Conservation (phyloP, 2,113 vertebrate genomes). For the Sorex fumeus region DNA sequence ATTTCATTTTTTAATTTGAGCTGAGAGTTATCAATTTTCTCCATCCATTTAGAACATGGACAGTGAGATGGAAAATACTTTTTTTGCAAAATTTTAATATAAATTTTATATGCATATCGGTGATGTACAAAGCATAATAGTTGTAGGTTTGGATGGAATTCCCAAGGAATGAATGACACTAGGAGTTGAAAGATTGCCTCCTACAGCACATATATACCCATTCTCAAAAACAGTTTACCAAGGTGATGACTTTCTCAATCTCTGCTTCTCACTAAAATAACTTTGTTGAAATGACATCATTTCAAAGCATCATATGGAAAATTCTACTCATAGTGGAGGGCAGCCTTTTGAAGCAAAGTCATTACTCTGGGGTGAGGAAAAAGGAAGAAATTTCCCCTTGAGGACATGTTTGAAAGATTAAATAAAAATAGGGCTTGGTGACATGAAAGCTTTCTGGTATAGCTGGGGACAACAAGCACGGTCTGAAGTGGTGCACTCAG, state of each 20-base stretch:
- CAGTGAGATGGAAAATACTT: not conserved
- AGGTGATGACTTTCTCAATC: conserved; percentile 25
- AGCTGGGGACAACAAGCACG: not conserved
- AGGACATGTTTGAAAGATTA: conserved; percentile 59
- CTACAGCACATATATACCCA: not conserved
- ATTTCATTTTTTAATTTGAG: conserved; percentile 65
- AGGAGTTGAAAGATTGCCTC: not conserved
- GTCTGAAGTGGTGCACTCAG: not conserved
- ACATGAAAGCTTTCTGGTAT: not conserved
- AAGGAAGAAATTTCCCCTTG: conserved; percentile 73
- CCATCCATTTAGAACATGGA: not conserved
- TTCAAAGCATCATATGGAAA: conserved; percentile 60
- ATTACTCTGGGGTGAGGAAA: conserved; percentile 63
- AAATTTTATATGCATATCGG: not conserved
- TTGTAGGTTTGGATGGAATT: not conserved
- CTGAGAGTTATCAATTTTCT: conserved; percentile 55
- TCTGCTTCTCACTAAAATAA: not conserved
- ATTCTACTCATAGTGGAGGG: conserved; percentile 51
- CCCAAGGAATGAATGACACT: not conserved
- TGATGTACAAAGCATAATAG: too few relatives aligned
- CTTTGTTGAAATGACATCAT: not conserved
- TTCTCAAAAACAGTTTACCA: conserved; percentile 67
- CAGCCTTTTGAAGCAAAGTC: conserved; percentile 61
- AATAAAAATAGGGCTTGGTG: conserved; percentile 57
- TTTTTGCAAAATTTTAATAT: not conserved